These are phyloP conservation scores for Scomberomorus guttatus DNA, from an alignment of 2,797 vertebrate species.

Conservation along the genomic window DNA sequence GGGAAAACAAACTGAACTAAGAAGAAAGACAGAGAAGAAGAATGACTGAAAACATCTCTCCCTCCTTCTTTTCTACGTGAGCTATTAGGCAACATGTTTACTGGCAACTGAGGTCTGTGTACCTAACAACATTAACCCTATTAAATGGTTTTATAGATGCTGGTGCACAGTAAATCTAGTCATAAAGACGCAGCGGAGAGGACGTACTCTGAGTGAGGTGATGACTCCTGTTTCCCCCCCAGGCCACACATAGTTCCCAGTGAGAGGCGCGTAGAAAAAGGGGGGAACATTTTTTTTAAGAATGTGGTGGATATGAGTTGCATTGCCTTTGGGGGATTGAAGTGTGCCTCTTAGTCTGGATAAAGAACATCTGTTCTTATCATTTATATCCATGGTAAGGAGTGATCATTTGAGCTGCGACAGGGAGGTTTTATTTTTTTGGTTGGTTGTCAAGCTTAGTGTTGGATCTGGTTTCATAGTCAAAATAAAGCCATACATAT, in stretches of 20 bases:
- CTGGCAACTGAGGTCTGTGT: conserved; percentile 84
- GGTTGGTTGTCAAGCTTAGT: not conserved
- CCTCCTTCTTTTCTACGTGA: conserved; percentile 34
- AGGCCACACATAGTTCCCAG: conserved; percentile 66
- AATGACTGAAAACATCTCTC: conserved; percentile 5
- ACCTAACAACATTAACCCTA: conserved; percentile 84
- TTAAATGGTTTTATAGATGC: conserved; percentile 85
- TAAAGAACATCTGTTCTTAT: conserved; percentile 46
- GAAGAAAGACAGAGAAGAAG: not conserved
- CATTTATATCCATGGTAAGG: conserved; percentile 30
- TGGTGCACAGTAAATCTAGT: conserved; percentile 76
- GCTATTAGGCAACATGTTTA: conserved; percentile 82
- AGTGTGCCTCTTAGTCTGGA: conserved; percentile 39
- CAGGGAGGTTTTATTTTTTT: not conserved
- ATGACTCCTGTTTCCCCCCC: conserved; percentile 75
- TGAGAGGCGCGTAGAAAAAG: conserved; percentile 46
- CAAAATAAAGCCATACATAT: not conserved
- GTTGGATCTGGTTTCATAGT: not conserved
- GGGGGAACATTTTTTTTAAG: conserved; percentile 33
- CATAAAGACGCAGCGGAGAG: conserved; percentile 74
- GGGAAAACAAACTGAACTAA: not conserved
- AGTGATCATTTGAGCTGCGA: not conserved
- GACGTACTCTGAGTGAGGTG: conserved; percentile 68
- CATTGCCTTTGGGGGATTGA: conserved; percentile 36
- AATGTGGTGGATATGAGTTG: conserved; percentile 65